Evolutionary conservation across 1,140 invertebrate species (phyloP).

Genomic region (Calephelis nemesis): DNA sequence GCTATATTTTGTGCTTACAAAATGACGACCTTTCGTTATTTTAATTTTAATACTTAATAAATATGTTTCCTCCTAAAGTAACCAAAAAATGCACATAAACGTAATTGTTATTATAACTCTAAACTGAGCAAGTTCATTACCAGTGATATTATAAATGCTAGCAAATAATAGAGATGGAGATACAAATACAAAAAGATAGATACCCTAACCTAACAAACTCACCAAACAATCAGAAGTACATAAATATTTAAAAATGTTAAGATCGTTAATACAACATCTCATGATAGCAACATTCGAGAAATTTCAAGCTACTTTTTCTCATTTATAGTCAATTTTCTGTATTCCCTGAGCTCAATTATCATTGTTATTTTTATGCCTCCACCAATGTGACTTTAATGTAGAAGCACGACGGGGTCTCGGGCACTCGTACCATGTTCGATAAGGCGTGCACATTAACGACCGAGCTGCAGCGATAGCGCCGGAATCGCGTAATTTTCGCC

Average conservation of each 20-base stretch:
- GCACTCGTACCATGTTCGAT: constrained; percentile 54
- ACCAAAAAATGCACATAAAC: background rate
- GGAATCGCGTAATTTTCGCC: constrained; percentile 74
- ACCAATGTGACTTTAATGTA: constrained; percentile 53
- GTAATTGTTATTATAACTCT: background rate
- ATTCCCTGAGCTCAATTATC: constrained; percentile 11
- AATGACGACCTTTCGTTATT: too few species aligned
- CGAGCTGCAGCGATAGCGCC: constrained; percentile 68
- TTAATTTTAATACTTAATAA: too few species aligned
- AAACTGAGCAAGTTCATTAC: background rate
- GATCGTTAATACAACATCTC: background rate
- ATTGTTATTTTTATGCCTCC: constrained; percentile 45
- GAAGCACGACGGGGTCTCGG: constrained; percentile 29
- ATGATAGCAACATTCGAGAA: background rate
- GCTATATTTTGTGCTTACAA: too few species aligned
- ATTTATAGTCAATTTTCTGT: background rate
- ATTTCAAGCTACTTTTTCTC: constrained; percentile 2
- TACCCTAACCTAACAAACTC: too few species aligned
- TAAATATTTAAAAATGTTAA: background rate
- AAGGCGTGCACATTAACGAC: constrained; percentile 74
- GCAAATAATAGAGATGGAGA: too few species aligned
- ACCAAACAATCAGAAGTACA: too few species aligned
- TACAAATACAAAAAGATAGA: too few species aligned
- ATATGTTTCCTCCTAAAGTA: background rate
- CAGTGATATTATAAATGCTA: too few species aligned